Evolutionary conservation across 2,797 vertebrate genomes (phyloP).

Genomic region (Picus viridis): DNA sequence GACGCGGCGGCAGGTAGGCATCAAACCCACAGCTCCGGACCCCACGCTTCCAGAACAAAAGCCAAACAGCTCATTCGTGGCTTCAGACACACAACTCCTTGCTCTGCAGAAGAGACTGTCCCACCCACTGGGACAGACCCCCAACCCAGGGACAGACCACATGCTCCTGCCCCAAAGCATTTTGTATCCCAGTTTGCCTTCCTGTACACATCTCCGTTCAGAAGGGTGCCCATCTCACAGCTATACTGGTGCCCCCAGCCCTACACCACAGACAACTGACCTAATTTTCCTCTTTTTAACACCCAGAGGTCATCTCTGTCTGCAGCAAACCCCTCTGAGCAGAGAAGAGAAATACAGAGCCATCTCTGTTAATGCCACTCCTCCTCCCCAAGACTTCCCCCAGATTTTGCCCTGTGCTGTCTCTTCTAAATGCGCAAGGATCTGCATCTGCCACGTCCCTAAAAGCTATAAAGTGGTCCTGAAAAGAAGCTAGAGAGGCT

Average conservation of each 20-base stretch:
- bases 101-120: not conserved
- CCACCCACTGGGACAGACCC: rapidly evolving
- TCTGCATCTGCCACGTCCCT: not conserved
- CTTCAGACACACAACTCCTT: not conserved
- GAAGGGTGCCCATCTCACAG: not conserved
- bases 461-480: not conserved
- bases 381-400: not conserved
- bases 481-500: not conserved
- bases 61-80: not conserved
- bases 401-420: not conserved
- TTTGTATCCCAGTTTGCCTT: not conserved
- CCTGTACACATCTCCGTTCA: not conserved
- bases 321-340: not conserved
- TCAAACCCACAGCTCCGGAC: not conserved
- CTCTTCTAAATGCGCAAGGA: not conserved
- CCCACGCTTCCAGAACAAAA: not conserved
- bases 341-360: not conserved
- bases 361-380: not conserved
- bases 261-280: constrained; percentile 52
- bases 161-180: rapidly evolving
- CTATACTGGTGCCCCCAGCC: not conserved
- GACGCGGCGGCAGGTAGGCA: not conserved
- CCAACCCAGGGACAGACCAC: rapidly evolving
- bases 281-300: constrained; percentile 46
- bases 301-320: constrained; percentile 42